A percentile compares a stretch with the other conserved stretches of the same genome.
Conservation (phyloP, 1,140 invertebrate species). For the Heliconius hermathena region DNA sequence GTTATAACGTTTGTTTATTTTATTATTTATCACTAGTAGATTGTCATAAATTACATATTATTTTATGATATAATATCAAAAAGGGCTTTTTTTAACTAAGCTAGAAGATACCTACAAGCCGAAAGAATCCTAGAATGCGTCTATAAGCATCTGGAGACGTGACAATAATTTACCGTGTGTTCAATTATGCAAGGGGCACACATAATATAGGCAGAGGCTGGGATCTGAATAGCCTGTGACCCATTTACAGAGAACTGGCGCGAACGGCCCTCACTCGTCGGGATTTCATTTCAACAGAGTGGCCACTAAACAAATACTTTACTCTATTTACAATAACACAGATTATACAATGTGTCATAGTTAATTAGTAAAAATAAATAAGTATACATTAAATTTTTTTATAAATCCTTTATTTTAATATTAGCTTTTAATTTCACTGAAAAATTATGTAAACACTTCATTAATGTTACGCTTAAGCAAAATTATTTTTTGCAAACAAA, state of each 20-base stretch:
- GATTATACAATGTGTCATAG: neutral
- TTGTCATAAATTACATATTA: neutral
- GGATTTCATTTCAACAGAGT: constrained; percentile 59
- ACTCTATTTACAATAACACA: neutral
- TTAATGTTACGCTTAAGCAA: neutral
- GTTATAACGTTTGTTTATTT: neutral
- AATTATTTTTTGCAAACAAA: neutral
- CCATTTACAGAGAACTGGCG: constrained; percentile 74
- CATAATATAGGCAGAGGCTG: constrained; percentile 61
- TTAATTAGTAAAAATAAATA: neutral
- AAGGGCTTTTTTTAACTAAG: neutral
- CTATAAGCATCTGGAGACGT: constrained; percentile 47
- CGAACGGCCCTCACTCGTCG: constrained; percentile 55
- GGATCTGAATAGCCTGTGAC: constrained; percentile 77
- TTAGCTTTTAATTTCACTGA: neutral
- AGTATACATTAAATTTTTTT: neutral
- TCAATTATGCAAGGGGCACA: constrained; percentile 77
- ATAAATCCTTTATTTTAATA: neutral
- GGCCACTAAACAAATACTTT: constrained; percentile 46
- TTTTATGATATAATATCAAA: neutral
- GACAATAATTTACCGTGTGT: constrained; percentile 76
- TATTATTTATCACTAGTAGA: neutral
- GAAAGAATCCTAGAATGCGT: constrained; percentile 52
- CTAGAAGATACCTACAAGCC: constrained; percentile 27
- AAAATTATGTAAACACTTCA: neutral